Base-by-base conservation (phyloP, 2,113 vertebrate species). In the Todiramphus saurophagus region DNA sequence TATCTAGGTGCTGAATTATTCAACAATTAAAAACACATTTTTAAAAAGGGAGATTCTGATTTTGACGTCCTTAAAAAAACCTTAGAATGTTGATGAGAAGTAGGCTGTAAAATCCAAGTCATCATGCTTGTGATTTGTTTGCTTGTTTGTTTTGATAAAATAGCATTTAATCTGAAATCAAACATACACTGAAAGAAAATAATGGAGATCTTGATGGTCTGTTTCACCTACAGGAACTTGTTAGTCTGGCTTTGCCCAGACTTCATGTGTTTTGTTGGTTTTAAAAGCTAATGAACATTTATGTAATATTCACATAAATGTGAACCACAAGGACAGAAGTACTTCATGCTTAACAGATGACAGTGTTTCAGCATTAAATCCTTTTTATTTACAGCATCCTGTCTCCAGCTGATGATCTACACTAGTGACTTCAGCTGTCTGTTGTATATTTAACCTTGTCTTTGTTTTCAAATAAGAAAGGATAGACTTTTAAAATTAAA, bases 331-430 rank as follows among this genome's bases (percentile, higher is more conserved):
- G 37, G 62, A 89, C 28, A 93, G 58, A 77, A 95, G 53, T 85
- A 87, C 59, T 87, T 76, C 5, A 21, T 75, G 24, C 87, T 96
- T 84, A 89, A 48, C 39, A 86, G 60, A 66, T 90, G 60, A 35
- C 72, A 92, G 12, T 53, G 35, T 88, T n/a, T 69, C 48, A 81
- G 46, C 30, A 75, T 51, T 93, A 95, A 94, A 95, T 76, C 31
- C n/a, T 79, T 6, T 75, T 76, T 94, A 87, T 87, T 94, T 97
- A 59, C 67, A 84, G 56, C 8, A 69, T n/a, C 13, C 27, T 93
- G 24, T 78, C 43, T 59, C 62, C 43, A 63, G 24, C 9, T 73
- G 80, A 78, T 66, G 20, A 28, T 44, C 51, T 69, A 56, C n/a
- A 27, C 4, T 50, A 43, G 73, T 43, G 20, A 58, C 41, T 85